Conservation (phyloP, 2,113 vertebrate species). For the Rhynchomys soricoides region DNA sequence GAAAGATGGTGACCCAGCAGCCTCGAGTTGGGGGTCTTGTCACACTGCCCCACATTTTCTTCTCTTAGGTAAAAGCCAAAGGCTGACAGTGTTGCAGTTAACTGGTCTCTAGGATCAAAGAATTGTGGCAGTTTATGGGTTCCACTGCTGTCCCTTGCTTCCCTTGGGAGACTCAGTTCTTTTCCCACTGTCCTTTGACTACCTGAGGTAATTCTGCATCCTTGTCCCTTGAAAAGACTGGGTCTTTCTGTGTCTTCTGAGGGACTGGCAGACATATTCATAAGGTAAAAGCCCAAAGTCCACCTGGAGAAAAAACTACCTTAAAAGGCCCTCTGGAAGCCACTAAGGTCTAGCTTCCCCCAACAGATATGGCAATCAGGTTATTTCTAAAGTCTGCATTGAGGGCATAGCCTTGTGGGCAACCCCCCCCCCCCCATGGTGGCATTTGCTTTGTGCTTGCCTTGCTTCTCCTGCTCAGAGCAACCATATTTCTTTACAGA, state of each 20-base stretch:
- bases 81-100: background rate
- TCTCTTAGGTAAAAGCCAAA: background rate
- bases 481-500: background rate
- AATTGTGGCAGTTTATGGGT: too few species aligned
- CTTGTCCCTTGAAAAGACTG: background rate
- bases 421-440: too few species aligned
- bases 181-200: background rate
- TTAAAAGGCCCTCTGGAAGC: background rate
- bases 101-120: background rate
- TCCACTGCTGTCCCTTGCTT: background rate
- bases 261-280: fast-evolving
- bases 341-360: fast-evolving
- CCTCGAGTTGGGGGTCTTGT: fast-evolving
- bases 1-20: fast-evolving
- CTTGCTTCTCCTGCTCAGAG: background rate
- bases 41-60: fast-evolving
- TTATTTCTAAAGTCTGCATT: background rate
- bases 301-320: background rate
- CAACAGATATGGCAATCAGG: fast-evolving
- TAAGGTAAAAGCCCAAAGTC: background rate
- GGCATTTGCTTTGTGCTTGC: background rate
- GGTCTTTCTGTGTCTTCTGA: background rate
- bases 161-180: background rate
- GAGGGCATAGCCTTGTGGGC: fast-evolving
- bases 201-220: background rate